Evolutionary conservation across 2,888 invertebrate species (phyloP).

Genomic region (Lasioglossum pauxillum): DNA sequence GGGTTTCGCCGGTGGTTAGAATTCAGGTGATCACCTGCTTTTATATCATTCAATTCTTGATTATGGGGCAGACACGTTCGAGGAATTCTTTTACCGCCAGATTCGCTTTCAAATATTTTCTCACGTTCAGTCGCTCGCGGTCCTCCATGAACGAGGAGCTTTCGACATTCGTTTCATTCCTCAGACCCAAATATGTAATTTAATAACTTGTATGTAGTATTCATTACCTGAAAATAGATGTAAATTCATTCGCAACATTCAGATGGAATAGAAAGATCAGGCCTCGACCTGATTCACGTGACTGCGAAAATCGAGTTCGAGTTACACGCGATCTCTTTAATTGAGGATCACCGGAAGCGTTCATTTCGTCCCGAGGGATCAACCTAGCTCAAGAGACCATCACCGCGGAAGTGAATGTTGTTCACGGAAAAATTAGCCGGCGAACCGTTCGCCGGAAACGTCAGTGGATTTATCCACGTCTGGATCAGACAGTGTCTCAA

Average conservation of each 20-base stretch:
- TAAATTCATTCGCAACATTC: not conserved
- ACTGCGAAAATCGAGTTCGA: conserved; percentile 36
- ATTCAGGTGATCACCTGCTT: conserved; percentile 27
- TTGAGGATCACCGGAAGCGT: conserved; percentile 51
- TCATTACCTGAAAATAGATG: not conserved
- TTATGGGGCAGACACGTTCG: conserved; percentile 7
- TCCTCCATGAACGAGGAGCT: not conserved
- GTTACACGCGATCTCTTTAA: conserved; percentile 63
- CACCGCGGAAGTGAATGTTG: conserved; percentile 51
- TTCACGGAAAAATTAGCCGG: conserved; percentile 32
- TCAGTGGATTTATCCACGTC: conserved; percentile 1
- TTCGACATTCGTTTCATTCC: not conserved
- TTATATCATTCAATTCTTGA: conserved; percentile 40
- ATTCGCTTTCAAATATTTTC: conserved; percentile 26
- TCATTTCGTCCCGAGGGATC: conserved; percentile 30
- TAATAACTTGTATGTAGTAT: not conserved
- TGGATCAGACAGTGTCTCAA: conserved; percentile 1
- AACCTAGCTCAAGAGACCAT: conserved; percentile 9
- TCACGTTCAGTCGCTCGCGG: conserved; percentile 19
- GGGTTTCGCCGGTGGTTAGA: conserved; percentile 41
- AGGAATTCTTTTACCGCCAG: conserved; percentile 6
- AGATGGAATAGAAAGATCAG: conserved; percentile 6
- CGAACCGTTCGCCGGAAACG: conserved; percentile 42
- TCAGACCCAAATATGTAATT: not conserved
- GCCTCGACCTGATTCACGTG: conserved; percentile 38